These are phyloP conservation scores for Choristoneura fumiferana DNA, from an alignment of 1,140 invertebrate species.

Conservation along the genomic window DNA sequence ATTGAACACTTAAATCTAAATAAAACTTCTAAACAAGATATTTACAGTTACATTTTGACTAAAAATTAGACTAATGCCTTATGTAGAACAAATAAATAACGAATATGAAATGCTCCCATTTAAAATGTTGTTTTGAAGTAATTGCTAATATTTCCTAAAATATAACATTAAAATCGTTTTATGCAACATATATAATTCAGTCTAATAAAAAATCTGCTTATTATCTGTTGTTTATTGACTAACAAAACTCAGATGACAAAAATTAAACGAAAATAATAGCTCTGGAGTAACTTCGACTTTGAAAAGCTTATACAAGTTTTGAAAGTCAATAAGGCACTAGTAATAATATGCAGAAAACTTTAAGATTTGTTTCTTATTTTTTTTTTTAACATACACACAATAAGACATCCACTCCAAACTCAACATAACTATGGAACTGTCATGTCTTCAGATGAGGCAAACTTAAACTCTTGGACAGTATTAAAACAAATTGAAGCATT, in stretches of 20 bases:
- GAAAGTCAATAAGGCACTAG: slow-evolving; percentile 68
- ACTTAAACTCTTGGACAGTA: slow-evolving; percentile 52
- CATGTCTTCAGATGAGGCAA: slow-evolving; percentile 35
- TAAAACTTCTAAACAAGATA: slow-evolving; percentile 74
- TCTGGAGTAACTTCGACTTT: not conserved
- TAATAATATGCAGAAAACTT: slow-evolving; percentile 52
- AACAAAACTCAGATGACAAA: slow-evolving; percentile 42
- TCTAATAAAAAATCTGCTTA: slow-evolving; percentile 64
- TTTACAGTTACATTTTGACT: slow-evolving; percentile 73
- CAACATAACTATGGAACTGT: slow-evolving; percentile 32
- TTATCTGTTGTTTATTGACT: slow-evolving; percentile 58
- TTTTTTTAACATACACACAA: slow-evolving; percentile 54
- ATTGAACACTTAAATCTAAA: slow-evolving; percentile 74
- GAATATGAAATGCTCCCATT: slow-evolving; percentile 73
- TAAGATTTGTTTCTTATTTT: slow-evolving; percentile 63
- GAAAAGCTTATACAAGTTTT: slow-evolving; percentile 37
- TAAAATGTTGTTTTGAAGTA: slow-evolving; percentile 68
- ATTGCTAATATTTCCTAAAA: slow-evolving; percentile 62
- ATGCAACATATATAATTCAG: slow-evolving; percentile 67
- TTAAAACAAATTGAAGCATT: slow-evolving; percentile 60
- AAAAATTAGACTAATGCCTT: slow-evolving; percentile 73
- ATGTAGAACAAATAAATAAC: slow-evolving; percentile 75
- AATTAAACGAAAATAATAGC: not conserved
- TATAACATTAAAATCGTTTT: slow-evolving; percentile 64
- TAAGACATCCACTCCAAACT: slow-evolving; percentile 44